A percentile compares a stretch with the other conserved stretches of the same genome.
Conservation (phyloP, 2,113 vertebrate species). For the Polyodon spathula region DNA sequence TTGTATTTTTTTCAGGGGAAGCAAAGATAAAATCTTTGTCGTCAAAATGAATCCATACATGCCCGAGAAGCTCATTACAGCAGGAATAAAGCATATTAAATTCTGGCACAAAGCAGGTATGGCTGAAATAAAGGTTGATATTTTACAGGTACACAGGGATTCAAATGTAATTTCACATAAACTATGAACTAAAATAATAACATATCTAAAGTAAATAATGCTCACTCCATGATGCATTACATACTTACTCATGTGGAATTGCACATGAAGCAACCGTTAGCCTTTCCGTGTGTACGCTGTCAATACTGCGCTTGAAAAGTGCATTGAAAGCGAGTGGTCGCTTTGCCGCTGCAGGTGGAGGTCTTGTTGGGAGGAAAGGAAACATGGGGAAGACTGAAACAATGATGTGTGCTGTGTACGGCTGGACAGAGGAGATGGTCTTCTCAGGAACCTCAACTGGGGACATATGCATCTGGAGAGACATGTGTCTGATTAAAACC, state of each 20-base stretch:
- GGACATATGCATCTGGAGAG: constrained; percentile 96
- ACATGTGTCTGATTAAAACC: constrained; percentile 89
- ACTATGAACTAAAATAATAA: too few relatives aligned
- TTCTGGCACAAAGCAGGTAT: constrained; percentile 97
- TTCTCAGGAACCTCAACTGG: constrained; percentile 91
- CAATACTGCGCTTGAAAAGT: background rate
- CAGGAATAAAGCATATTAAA: constrained; percentile 93
- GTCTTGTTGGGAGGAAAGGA: constrained; percentile 88
- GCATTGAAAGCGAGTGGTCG: constrained; percentile 6
- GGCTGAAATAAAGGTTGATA: constrained; percentile 26
- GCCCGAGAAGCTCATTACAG: constrained; percentile 92
- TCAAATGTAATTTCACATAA: too few relatives aligned
- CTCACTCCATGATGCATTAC: constrained; percentile 16
- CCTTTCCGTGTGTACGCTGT: background rate
- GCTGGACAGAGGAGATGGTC: constrained; percentile 93
- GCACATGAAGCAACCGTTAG: constrained; percentile 2
- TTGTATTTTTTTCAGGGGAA: constrained; percentile 76
- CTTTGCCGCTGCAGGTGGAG: constrained; percentile 65
- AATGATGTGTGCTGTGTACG: constrained; percentile 94
- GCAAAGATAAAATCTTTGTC: constrained; percentile 97
- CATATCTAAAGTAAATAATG: too few relatives aligned
- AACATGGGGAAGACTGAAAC: constrained; percentile 83
- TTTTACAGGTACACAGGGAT: too few relatives aligned
- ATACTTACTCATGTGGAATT: constrained; percentile 14
- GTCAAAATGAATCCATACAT: constrained; percentile 92